Base-by-base conservation (phyloP, 1,140 invertebrate genomes). In the Meloidogyne hapla region DNA sequence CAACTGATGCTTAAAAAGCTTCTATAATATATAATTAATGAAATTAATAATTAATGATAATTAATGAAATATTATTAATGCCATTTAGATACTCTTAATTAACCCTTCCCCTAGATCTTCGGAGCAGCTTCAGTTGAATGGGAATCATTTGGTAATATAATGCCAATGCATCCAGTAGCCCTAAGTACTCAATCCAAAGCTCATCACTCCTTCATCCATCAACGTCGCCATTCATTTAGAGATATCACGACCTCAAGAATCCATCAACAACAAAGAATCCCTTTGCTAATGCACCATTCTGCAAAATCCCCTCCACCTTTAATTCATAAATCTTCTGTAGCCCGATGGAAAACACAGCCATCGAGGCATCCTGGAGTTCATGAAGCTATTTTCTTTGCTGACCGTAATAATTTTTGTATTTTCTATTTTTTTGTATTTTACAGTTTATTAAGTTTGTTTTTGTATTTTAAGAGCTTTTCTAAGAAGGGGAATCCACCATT, bases 361-460 rank as follows among this genome's bases (percentile, higher is more conserved):
- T 79, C 74, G 38, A 48, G 77, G 40, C 21, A 80, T 21, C 48
- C 67, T 6, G 70, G 33, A 4, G 63, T 69, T 18, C 77, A 80
- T 67, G 77, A 79, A 25, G 69, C 77, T 12, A 70, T 69, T 67
- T 79, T 79, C 66, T 79, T 79, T 62, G 77, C 77, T 23, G 77
- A 79, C 64, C 77, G 77, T 79, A 69, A 64, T 26, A 18, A 25
- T 40, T 23, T 62, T n/a, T 56, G 18, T 15, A 8, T 56, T n/a
- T n/a, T 56, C 4, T n/a, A 56, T 4, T 56, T 56, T 8, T 18
- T 18, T 18, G 2, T 56, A 1, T n/a, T 56, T n/a, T 56, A 5
- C n/a, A n/a, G 48, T 56, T 56, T 56, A 56, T 56, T 56, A 8
- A 33, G 33, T 8, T 33, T 8, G 0, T 0, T 33, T 33, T 33